phyloP scores from a whole-genome alignment of 2,113 vertebrate species.

The Acrocephalus arundinaceus region DNA sequence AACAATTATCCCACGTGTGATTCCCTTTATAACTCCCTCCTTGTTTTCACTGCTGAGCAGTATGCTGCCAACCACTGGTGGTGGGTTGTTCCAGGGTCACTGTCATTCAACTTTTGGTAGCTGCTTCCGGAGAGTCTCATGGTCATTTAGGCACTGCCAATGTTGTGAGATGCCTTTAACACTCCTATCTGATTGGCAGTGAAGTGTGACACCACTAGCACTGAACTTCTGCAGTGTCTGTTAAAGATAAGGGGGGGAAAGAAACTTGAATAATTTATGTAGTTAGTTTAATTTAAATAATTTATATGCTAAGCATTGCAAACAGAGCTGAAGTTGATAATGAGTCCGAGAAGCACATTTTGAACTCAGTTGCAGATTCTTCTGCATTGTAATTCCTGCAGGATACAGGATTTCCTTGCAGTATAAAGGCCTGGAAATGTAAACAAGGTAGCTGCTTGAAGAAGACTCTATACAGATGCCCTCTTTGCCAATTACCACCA shows the following conservation, averaged over 20 bases:
- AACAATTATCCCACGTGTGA: background rate
- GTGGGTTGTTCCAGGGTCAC: background rate
- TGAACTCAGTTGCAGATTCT: conserved; percentile 58
- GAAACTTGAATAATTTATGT: conserved; percentile 66
- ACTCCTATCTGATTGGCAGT: conserved; percentile 40
- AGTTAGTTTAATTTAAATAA: conserved; percentile 73
- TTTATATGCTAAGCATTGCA: conserved; percentile 71
- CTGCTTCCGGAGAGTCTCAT: background rate
- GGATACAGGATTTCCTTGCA: conserved; percentile 29
- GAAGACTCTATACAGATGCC: background rate
- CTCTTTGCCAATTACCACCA: background rate
- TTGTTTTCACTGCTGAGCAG: background rate
- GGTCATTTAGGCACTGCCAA: background rate
- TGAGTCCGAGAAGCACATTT: conserved; percentile 48
- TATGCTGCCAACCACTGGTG: background rate
- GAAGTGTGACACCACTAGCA: conserved; percentile 42
- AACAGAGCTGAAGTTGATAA: conserved; percentile 68
- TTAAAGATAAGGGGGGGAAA: conserved; percentile 37
- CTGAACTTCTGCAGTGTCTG: conserved; percentile 55
- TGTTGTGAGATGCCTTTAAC: background rate
- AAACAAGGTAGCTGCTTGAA: conserved; percentile 37
- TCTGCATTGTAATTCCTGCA: conserved; percentile 48
- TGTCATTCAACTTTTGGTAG: background rate
- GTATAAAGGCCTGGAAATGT: background rate
- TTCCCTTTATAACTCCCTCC: background rate